These are phyloP conservation scores for Gobio gobio DNA, from an alignment of 2,113 vertebrate genomes.

Conservation along the genomic window DNA sequence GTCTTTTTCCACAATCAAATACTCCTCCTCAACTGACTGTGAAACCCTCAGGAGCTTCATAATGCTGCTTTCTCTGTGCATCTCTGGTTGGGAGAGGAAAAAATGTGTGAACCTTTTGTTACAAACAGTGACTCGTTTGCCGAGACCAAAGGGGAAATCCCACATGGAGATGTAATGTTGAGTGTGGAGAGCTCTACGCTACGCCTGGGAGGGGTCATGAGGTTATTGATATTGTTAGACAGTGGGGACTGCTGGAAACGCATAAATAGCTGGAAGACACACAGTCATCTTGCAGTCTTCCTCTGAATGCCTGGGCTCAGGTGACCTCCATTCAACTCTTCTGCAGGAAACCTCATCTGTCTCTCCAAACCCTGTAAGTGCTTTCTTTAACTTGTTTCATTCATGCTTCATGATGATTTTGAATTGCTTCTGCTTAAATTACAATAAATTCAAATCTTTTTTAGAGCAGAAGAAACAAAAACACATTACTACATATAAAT, in stretches of 20 bases:
- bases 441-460: neutral
- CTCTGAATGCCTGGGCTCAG: conserved; percentile 79
- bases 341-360: conserved; percentile 51
- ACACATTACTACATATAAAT: neutral
- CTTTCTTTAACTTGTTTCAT: conserved; percentile 37
- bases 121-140: conserved; percentile 46
- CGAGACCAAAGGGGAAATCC: conserved; percentile 37
- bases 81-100: conserved; percentile 5
- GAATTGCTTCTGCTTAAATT: neutral
- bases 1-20: conserved; percentile 50
- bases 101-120: conserved; percentile 12
- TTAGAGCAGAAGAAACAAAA: neutral
- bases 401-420: neutral
- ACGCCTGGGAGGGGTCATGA: conserved; percentile 72
- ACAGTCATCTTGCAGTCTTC: conserved; percentile 81
- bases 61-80: conserved; percentile 36
- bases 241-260: conserved; percentile 73
- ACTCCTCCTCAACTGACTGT: conserved; percentile 37
- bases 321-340: conserved; percentile 68
- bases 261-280: conserved; percentile 82
- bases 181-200: conserved; percentile 61
- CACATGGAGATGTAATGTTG: conserved; percentile 52
- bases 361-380: conserved; percentile 73
- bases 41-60: conserved; percentile 43
- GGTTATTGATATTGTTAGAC: conserved; percentile 73